These are phyloP conservation scores for Sciaenops ocellatus DNA, from an alignment of 2,797 vertebrate species.

Conservation along the genomic window DNA sequence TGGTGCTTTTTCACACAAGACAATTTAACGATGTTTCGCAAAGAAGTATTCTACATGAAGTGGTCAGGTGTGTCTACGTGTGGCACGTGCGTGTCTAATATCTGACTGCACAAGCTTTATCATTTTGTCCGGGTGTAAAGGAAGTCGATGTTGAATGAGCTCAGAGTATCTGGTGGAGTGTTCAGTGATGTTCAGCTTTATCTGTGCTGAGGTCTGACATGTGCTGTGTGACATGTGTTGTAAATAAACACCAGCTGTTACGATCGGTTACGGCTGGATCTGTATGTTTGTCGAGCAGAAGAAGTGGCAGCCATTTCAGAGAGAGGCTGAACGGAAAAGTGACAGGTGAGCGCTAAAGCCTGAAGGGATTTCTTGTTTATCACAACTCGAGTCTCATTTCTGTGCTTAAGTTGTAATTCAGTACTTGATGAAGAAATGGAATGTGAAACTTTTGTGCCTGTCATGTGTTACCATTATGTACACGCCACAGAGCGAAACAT, in stretches of 20 bases:
- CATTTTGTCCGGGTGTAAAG: background rate
- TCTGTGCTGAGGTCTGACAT: slow-evolving; percentile 16
- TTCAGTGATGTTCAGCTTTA: background rate
- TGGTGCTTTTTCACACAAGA: slow-evolving; percentile 2
- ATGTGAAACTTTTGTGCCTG: background rate
- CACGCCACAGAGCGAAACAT: background rate
- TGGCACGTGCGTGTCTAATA: background rate
- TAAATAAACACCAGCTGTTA: slow-evolving; percentile 42
- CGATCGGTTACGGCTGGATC: background rate
- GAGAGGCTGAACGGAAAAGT: slow-evolving; percentile 6
- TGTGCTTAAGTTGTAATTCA: background rate
- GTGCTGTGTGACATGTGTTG: slow-evolving; percentile 23
- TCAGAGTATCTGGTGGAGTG: background rate
- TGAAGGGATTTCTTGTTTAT: background rate
- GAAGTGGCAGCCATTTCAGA: background rate
- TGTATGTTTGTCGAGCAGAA: slow-evolving; percentile 1
- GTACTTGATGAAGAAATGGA: too few species aligned
- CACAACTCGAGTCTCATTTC: background rate
- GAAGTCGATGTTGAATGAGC: background rate
- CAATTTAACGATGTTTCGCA: slow-evolving; percentile 1
- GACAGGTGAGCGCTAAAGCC: background rate
- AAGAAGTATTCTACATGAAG: background rate
- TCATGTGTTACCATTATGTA: background rate
- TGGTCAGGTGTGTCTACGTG: background rate
- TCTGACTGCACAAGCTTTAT: slow-evolving; percentile 4